A percentile compares a stretch with the other conserved stretches of the same genome.
phyloP scores from a whole-genome alignment of 2,797 vertebrate genomes.

The Austrolebias charrua region DNA sequence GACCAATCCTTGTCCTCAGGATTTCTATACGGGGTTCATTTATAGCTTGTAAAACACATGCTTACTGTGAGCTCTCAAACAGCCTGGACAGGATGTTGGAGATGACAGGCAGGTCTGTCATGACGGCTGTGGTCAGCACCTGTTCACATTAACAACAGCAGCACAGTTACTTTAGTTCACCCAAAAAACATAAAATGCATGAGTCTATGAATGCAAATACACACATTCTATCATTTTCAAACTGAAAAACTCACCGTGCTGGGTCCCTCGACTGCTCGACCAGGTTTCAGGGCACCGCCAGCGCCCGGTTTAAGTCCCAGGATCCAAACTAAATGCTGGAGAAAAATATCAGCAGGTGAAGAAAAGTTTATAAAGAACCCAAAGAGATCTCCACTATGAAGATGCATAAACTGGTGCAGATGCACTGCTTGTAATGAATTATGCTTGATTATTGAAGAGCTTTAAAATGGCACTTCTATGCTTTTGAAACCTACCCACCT shows the following conservation, averaged over 20 bases:
- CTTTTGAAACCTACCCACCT: too few species aligned
- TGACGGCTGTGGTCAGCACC: conserved; percentile 98
- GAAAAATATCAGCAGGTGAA: conserved; percentile 24
- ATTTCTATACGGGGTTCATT: not conserved
- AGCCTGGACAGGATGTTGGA: conserved; percentile 96
- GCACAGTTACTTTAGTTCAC: conserved; percentile 13
- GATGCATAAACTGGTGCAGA: too few species aligned
- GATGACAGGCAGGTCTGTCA: conserved; percentile 97
- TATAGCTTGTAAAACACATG: not conserved
- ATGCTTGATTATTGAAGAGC: too few species aligned
- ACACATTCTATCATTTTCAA: too few species aligned
- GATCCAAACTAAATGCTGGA: conserved; percentile 98
- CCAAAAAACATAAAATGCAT: not conserved
- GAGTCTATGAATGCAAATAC: not conserved
- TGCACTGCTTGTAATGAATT: too few species aligned
- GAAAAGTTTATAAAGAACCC: not conserved
- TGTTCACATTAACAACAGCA: conserved; percentile 58
- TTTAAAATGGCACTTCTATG: too few species aligned
- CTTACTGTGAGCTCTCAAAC: conserved; percentile 99
- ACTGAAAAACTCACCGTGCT: conserved; percentile 87
- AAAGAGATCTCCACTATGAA: not conserved
- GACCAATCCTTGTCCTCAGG: not conserved
- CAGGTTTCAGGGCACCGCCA: conserved; percentile 94
- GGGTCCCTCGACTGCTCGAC: conserved; percentile 94
- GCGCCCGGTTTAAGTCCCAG: conserved; percentile 93